A percentile compares a stretch with the other conserved stretches of the same genome.
Conservation (phyloP, 2,113 vertebrate genomes). For the Daubentonia madagascariensis region DNA sequence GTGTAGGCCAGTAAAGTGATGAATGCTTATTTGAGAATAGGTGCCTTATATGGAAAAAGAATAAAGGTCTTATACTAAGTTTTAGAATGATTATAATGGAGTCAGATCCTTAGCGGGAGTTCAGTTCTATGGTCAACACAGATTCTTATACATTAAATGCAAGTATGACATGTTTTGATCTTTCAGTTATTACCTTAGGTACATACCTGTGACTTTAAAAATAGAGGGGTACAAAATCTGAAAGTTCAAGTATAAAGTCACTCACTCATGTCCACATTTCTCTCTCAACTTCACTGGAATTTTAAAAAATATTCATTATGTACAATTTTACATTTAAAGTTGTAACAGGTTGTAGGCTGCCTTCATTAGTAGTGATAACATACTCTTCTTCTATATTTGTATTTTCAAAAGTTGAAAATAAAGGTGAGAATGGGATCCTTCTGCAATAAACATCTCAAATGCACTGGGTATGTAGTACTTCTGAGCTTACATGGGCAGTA, state of each 20-base stretch:
- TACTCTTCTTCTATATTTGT: not conserved
- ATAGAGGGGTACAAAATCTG: not conserved
- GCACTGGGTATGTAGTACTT: not conserved
- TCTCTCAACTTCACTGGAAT: not conserved
- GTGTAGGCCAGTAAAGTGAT: conserved; percentile 5
- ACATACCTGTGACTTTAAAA: not conserved
- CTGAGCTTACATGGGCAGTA: not conserved
- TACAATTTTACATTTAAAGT: conserved; percentile 28
- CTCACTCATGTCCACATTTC: not conserved
- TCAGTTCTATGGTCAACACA: not conserved
- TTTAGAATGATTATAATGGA: not conserved
- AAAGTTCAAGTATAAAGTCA: not conserved
- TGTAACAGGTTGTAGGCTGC: not conserved
- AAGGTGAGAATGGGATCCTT: not conserved
- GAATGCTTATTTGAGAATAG: conserved; percentile 10
- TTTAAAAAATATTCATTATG: not conserved
- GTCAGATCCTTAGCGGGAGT: not conserved
- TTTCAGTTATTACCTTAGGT: conserved; percentile 27
- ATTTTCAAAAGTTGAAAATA: not conserved
- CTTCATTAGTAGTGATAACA: not conserved
- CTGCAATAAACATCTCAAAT: not conserved
- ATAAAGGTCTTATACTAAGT: not conserved
- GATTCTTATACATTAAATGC: not conserved
- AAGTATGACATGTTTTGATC: not conserved
- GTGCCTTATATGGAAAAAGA: not conserved